Conservation (phyloP, 2,888 invertebrate species). For the Epiblema foenella region DNA sequence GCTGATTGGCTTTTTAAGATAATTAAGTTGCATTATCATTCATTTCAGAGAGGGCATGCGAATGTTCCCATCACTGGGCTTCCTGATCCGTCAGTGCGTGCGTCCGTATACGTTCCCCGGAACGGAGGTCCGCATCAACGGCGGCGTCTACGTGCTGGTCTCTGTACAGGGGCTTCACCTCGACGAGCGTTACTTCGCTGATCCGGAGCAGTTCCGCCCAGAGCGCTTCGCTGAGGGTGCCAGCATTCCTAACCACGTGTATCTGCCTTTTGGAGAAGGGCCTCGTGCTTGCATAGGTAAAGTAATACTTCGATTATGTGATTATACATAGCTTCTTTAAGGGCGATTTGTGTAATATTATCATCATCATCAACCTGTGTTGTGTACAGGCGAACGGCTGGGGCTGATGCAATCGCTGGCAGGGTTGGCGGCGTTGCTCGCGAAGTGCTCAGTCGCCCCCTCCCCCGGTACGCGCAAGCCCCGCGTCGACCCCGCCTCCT, state of each 20-base stretch:
- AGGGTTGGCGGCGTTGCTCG: neutral
- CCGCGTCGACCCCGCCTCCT: slow-evolving; percentile 1
- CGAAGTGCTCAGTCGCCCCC: neutral
- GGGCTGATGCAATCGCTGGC: neutral
- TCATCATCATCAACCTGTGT: neutral
- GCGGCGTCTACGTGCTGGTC: neutral
- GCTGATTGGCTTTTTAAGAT: too few relatives aligned
- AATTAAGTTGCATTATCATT: neutral
- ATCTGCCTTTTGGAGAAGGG: neutral
- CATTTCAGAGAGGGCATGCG: neutral
- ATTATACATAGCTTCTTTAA: too few relatives aligned
- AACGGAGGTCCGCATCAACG: neutral
- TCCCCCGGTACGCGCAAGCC: slow-evolving; percentile 1
- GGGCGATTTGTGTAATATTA: neutral
- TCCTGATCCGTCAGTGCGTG: neutral
- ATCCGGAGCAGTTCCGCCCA: neutral
- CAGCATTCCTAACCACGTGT: neutral
- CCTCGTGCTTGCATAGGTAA: neutral
- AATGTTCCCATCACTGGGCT: neutral
- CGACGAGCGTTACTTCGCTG: neutral
- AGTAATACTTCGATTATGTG: neutral
- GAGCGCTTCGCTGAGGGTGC: neutral
- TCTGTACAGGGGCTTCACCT: neutral
- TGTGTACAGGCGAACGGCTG: neutral
- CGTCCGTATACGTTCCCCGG: neutral